Percentiles rank a stretch among this genome's conserved stretches.
Evolutionary conservation across 1,140 invertebrate genomes (phyloP).

Genomic region (Camponotus pennsylvanicus): DNA sequence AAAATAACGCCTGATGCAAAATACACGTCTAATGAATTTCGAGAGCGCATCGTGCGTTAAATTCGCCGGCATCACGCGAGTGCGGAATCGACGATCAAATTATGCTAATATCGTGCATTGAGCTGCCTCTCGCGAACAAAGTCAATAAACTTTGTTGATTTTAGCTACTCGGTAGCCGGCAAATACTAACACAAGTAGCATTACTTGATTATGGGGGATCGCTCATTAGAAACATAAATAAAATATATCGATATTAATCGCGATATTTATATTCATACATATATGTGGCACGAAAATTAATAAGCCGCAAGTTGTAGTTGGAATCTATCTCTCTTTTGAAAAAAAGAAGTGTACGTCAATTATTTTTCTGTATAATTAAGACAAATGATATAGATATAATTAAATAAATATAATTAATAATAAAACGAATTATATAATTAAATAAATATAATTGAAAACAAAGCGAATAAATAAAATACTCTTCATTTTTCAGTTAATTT

Average conservation of each 20-base stretch:
- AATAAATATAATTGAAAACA: background rate
- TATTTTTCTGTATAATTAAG: background rate
- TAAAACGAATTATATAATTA: too few relatives aligned
- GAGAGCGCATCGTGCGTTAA: slow-evolving; percentile 35
- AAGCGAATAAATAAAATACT: background rate
- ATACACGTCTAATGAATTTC: background rate
- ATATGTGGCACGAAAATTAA: background rate
- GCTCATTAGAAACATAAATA: slow-evolving; percentile 17
- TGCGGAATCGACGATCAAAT: slow-evolving; percentile 43
- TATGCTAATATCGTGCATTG: slow-evolving; percentile 40
- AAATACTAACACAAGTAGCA: background rate
- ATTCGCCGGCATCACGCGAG: slow-evolving; percentile 12
- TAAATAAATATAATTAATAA: too few relatives aligned
- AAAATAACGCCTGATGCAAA: slow-evolving; percentile 30
- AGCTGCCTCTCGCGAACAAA: slow-evolving; percentile 20
- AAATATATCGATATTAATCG: slow-evolving; percentile 2
- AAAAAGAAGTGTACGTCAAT: background rate
- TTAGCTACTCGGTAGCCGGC: slow-evolving; percentile 6
- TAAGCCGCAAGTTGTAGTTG: background rate
- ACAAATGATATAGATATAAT: too few relatives aligned
- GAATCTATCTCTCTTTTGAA: background rate
- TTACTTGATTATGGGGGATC: background rate
- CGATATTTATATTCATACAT: slow-evolving; percentile 2
- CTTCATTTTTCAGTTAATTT: background rate
- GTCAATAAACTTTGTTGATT: slow-evolving; percentile 53